These are phyloP conservation scores for Thaleichthys pacificus DNA, from an alignment of 2,797 vertebrate species.

Conservation along the genomic window DNA sequence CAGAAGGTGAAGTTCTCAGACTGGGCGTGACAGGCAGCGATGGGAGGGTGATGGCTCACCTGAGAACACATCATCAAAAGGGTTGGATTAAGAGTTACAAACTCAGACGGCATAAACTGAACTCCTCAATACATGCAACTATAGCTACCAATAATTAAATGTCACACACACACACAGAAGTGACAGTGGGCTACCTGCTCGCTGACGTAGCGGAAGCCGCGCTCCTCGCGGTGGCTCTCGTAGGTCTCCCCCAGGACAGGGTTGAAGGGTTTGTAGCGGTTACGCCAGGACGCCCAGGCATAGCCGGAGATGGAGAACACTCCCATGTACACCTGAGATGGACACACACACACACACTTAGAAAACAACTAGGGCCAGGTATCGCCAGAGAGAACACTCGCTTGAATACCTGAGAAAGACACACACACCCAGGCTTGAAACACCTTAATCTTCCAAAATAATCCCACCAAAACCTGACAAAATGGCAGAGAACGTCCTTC, in stretches of 20 bases:
- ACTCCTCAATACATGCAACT: background rate
- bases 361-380: no score
- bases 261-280: slow-evolving; percentile 91
- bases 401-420: no score
- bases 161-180: no score
- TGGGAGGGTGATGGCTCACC: slow-evolving; percentile 89
- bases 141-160: background rate
- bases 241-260: slow-evolving; percentile 91
- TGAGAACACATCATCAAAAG: slow-evolving; percentile 43
- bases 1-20: slow-evolving; percentile 91
- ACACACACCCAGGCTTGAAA: no score
- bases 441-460: no score
- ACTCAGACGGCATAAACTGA: background rate
- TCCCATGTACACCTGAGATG: slow-evolving; percentile 80
- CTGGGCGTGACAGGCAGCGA: slow-evolving; percentile 88
- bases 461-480: no score
- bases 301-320: slow-evolving; percentile 90
- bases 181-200: slow-evolving; percentile 81
- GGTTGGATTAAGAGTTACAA: background rate
- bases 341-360: background rate
- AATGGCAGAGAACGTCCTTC: no score
- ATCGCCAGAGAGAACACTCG: background rate
- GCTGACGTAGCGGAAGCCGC: slow-evolving; percentile 84
- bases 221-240: slow-evolving; percentile 83
- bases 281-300: slow-evolving; percentile 87